Evolutionary conservation across 2,113 vertebrate species (phyloP).

Genomic region (Ophthalmolycus amberensis): DNA sequence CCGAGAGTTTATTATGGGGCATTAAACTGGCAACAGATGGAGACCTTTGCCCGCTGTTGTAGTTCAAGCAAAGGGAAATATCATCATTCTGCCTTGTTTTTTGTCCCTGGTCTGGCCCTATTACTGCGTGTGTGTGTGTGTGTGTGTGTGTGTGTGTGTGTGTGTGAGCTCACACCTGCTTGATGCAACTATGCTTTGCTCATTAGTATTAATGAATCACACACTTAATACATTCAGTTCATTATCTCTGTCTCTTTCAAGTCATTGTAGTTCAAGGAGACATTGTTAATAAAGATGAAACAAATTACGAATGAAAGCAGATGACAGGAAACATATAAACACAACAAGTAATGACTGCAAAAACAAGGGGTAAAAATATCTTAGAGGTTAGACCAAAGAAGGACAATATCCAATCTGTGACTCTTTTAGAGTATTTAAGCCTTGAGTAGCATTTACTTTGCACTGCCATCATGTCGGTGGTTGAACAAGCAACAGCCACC

Average conservation of each 20-base stretch:
- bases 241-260: slow-evolving; percentile 34
- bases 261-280: slow-evolving; percentile 50
- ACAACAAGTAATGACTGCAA: background rate
- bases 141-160: slow-evolving; percentile 16
- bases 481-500: background rate
- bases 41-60: slow-evolving; percentile 47
- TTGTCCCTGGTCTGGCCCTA: slow-evolving; percentile 3
- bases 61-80: slow-evolving; percentile 47
- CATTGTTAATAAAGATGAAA: slow-evolving; percentile 38
- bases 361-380: background rate
- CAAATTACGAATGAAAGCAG: slow-evolving; percentile 38
- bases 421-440: background rate
- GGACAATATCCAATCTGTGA: background rate
- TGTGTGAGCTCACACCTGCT: slow-evolving; percentile 21
- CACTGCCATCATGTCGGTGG: background rate
- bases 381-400: background rate
- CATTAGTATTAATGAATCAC: slow-evolving; percentile 64
- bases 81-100: slow-evolving; percentile 2
- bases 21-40: slow-evolving; percentile 53
- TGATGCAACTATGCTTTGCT: slow-evolving; percentile 29
- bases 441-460: background rate
- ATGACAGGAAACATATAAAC: slow-evolving; percentile 12
- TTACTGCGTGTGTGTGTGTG: slow-evolving; percentile 3
- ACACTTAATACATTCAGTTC: slow-evolving; percentile 27
- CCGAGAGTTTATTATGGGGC: slow-evolving; percentile 37